Evolutionary conservation across 2,113 vertebrate species (phyloP).

Genomic region (Setophaga petechia): DNA sequence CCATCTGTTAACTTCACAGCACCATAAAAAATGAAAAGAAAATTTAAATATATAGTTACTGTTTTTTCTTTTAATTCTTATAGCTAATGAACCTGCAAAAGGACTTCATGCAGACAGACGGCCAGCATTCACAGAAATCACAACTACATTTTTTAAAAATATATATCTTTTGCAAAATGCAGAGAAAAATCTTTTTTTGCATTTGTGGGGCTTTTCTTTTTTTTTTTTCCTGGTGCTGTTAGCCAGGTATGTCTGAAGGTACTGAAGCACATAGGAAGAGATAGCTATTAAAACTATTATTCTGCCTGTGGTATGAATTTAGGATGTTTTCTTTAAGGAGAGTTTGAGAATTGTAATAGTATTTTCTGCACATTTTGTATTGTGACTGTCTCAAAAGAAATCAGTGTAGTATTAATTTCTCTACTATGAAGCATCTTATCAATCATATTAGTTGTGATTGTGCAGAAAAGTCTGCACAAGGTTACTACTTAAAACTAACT

Average conservation of each 20-base stretch:
- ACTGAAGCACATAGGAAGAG: background rate
- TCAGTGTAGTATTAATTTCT: background rate
- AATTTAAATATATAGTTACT: background rate
- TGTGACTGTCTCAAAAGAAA: background rate
- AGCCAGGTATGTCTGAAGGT: slow-evolving; percentile 69
- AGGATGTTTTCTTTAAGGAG: background rate
- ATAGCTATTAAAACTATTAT: background rate
- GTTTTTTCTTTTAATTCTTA: slow-evolving; percentile 52
- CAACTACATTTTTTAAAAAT: slow-evolving; percentile 78
- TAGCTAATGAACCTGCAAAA: slow-evolving; percentile 84
- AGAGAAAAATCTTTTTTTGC: slow-evolving; percentile 82
- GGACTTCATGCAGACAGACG: slow-evolving; percentile 80
- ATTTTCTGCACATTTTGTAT: background rate
- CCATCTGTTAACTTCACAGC: background rate
- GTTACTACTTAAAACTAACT: background rate
- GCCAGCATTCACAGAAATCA: slow-evolving; percentile 80
- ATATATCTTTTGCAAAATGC: slow-evolving; percentile 72
- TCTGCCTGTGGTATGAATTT: background rate
- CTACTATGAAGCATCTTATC: background rate
- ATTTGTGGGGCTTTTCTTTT: slow-evolving; percentile 25
- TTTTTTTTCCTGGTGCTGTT: slow-evolving; percentile 79
- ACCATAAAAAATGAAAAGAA: background rate
- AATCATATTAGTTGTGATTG: background rate
- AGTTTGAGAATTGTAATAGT: background rate
- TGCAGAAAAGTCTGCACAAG: background rate